phyloP scores from a whole-genome alignment of 64 coral and sea anemone genomes.

The Anthopleura sola region DNA sequence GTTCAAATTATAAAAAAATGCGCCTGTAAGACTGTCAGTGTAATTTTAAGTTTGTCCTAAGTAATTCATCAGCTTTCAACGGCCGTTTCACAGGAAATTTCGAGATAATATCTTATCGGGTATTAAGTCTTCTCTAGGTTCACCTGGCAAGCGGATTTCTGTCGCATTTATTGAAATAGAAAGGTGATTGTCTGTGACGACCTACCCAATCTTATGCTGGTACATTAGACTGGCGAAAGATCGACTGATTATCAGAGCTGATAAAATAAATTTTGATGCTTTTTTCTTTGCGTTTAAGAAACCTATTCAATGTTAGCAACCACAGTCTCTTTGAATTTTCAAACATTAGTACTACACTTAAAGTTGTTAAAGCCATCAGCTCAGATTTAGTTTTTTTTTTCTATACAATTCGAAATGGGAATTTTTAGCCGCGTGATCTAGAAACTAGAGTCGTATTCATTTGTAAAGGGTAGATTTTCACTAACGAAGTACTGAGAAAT shows the following conservation, averaged over 20 bases:
- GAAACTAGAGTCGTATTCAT: too few species aligned
- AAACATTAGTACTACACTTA: neutral
- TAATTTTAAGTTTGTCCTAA: neutral
- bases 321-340: neutral
- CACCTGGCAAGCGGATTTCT: conserved; percentile 6
- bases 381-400: neutral
- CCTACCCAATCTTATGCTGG: neutral
- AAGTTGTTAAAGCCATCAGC: neutral
- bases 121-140: neutral
- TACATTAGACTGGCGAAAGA: conserved; percentile 2
- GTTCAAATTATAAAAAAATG: too few species aligned
- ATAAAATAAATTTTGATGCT: neutral
- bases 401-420: too few species aligned
- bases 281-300: neutral
- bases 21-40: neutral
- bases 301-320: neutral
- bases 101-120: neutral
- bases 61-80: conserved; percentile 4
- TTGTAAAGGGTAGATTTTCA: neutral
- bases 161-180: conserved; percentile 10
- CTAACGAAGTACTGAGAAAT: neutral
- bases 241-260: neutral
- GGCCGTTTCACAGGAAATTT: neutral
- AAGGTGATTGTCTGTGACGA: neutral
- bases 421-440: too few species aligned